phyloP scores from a whole-genome alignment of 1,140 invertebrate species.

The Bacillus rossius region DNA sequence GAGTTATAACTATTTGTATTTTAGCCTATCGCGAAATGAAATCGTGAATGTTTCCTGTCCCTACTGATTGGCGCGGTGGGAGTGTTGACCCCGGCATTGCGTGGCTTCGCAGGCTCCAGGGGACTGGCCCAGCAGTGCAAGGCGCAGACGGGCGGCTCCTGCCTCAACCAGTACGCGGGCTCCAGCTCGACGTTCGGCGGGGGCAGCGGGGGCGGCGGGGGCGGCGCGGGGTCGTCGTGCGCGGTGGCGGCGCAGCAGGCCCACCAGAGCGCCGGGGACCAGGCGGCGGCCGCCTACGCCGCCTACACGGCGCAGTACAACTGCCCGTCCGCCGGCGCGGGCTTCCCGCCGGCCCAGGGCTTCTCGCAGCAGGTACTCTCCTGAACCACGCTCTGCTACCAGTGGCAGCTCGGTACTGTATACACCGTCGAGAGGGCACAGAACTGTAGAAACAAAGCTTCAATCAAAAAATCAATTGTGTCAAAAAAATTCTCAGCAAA shows the following conservation, averaged over 20 bases:
- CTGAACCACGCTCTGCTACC: background rate
- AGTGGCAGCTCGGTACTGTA: too few relatives aligned
- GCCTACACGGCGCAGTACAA: slow-evolving; percentile 55
- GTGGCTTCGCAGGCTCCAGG: background rate
- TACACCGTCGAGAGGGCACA: too few relatives aligned
- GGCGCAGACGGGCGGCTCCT: background rate
- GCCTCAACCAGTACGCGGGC: slow-evolving; percentile 12
- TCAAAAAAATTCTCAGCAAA: too few relatives aligned
- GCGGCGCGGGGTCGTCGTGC: too few relatives aligned
- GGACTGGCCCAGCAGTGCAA: slow-evolving; percentile 9
- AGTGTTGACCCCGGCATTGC: too few relatives aligned
- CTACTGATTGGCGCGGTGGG: too few relatives aligned
- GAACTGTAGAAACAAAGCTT: too few relatives aligned
- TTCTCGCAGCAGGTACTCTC: slow-evolving; percentile 54
- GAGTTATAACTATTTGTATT: too few relatives aligned
- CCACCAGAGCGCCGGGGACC: slow-evolving; percentile 44
- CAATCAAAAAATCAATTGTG: too few relatives aligned
- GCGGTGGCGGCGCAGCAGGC: slow-evolving; percentile 35
- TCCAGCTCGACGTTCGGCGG: slow-evolving; percentile 17
- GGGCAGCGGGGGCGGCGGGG: slow-evolving; percentile 35
- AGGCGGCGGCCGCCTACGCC: slow-evolving; percentile 43
- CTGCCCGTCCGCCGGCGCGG: slow-evolving; percentile 41
- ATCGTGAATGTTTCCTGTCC: too few relatives aligned
- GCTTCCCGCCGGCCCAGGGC: slow-evolving; percentile 44
- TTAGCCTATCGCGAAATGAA: too few relatives aligned